Evolutionary conservation across 2,797 vertebrate genomes (phyloP), one percentile per base, ranked within the genome.

Genomic region (Pachyuromys duprasi): DNA sequence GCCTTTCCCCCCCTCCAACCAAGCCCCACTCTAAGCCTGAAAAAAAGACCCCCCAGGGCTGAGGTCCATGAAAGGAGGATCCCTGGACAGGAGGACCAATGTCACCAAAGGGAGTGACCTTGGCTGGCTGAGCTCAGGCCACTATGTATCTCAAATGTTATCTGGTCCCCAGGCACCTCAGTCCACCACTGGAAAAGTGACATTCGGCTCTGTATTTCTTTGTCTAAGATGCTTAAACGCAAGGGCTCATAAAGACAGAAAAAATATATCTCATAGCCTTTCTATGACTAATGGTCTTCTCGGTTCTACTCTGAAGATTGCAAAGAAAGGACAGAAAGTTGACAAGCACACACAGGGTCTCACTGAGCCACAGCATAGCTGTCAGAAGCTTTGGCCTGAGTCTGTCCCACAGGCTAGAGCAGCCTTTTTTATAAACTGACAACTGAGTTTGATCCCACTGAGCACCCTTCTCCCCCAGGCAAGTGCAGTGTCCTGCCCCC

Each of bases 1-100:
- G 76, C 22, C 0, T 94, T 76, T 76, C 63, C 14, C 20, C n/a
- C 93, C 90, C 20, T 95, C 45, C 87, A 96, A 55, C 42, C 42
- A 88, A 97, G 65, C 15, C 28, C 55, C 0, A 95, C 33, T 60
- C 49, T 28, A 17, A 95, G 14, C 39, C 87, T 76, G 42, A 95
- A 84, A 3, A 42, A 81, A 2, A 36, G 36, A 3, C 86, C 72
- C 96, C 84, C 78, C 81, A 69, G 65, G 12, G 31, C 79, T 62
- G n/a, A 65, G 57, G 7, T n/a, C 78, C 80, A 28, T 33, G 62
- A 42, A 0, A 8, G 78, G 39, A 13, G 70, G 49, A 12, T 0
- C 33, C 31, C 53, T 55, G 13, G 45, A 60, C 8, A 28, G 11
- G 24, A n/a, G 24, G 3, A n/a, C 33, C 36, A 33, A 22, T 20